Evolutionary conservation across 2,113 vertebrate species (phyloP).

Genomic region (Pelecanoides urinatrix): DNA sequence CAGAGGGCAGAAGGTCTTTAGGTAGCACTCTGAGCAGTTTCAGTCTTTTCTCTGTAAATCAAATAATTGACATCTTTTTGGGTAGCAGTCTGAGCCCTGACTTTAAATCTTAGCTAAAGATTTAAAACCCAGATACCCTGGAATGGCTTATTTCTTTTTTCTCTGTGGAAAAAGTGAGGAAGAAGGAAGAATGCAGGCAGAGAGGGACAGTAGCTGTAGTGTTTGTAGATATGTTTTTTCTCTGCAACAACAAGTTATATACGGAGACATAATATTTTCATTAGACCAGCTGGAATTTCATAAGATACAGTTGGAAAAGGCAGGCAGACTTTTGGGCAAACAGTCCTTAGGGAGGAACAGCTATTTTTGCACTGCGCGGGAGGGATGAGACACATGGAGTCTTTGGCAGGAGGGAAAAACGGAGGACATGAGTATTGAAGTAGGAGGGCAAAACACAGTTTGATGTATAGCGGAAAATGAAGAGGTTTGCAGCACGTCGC

Average conservation of each 20-base stretch:
- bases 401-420: background rate
- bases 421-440: background rate
- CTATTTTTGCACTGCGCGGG: slow-evolving; percentile 6
- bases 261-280: slow-evolving; percentile 36
- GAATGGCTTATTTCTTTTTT: background rate
- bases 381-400: background rate
- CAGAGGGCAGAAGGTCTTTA: background rate
- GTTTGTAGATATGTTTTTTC: slow-evolving; percentile 10
- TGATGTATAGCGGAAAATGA: background rate
- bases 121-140: background rate
- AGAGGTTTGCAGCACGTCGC: background rate
- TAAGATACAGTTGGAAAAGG: background rate
- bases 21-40: background rate
- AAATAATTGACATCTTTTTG: background rate
- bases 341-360: background rate
- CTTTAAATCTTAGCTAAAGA: background rate
- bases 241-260: background rate
- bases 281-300: slow-evolving; percentile 29
- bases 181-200: background rate
- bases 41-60: background rate
- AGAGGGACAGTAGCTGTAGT: background rate
- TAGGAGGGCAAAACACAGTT: background rate
- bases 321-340: slow-evolving; percentile 2
- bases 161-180: background rate
- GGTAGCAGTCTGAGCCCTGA: background rate